phyloP scores from a whole-genome alignment of 92 coral and sea anemone species.

The Micromussa lordhowensis region DNA sequence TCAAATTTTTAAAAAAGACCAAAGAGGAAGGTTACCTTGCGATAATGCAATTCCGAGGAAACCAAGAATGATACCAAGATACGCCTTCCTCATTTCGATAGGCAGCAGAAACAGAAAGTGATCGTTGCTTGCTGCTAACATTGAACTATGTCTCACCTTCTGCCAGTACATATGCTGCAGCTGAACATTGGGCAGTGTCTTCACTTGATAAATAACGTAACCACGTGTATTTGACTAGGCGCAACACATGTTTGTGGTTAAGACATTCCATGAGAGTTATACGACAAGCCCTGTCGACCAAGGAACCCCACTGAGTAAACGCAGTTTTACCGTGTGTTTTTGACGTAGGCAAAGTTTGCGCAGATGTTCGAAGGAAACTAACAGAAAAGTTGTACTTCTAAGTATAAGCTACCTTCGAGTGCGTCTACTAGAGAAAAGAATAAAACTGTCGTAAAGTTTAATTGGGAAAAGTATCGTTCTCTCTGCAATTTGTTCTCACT shows the following conservation, averaged over 20 bases:
- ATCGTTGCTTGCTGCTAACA: neutral
- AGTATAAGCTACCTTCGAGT: neutral
- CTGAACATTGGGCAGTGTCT: neutral
- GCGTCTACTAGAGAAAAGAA: neutral
- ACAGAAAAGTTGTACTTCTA: neutral
- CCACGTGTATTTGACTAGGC: neutral
- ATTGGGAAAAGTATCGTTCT: neutral
- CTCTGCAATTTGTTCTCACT: neutral
- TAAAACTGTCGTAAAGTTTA: no score
- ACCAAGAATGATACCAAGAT: neutral
- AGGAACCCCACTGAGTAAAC: neutral
- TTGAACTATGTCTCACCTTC: neutral
- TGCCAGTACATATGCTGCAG: neutral
- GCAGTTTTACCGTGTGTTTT: neutral
- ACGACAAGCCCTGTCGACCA: neutral
- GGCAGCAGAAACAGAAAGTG: neutral
- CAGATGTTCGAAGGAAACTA: conserved; percentile 7
- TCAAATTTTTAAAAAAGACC: neutral
- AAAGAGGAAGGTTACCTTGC: conserved; percentile 14
- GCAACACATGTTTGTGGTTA: neutral
- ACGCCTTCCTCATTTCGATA: neutral
- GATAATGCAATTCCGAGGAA: conserved; percentile 18
- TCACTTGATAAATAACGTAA: neutral
- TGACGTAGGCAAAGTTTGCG: neutral
- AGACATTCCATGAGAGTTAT: neutral